phyloP scores from a whole-genome alignment of 2,888 invertebrate species.

The Microchrysa polita region DNA sequence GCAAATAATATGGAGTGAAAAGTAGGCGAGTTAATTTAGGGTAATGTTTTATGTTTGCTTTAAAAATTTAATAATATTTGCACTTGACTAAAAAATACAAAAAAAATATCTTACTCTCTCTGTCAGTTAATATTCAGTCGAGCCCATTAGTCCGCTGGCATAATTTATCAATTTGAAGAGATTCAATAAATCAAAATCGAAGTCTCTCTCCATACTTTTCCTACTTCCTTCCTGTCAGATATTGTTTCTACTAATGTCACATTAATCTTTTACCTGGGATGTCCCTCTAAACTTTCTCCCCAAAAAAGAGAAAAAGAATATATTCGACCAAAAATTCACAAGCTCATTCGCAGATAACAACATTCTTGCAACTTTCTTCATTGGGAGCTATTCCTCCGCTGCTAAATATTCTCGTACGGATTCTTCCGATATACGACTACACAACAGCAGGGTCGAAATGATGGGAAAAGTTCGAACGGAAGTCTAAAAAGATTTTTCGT shows the following conservation, averaged over 20 bases:
- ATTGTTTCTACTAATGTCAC: conserved; percentile 38
- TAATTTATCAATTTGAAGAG: background rate
- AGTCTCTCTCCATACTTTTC: conserved; percentile 6
- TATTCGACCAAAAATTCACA: conserved; percentile 15
- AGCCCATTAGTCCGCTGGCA: no score
- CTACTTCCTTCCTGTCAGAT: conserved; percentile 32
- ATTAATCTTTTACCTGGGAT: conserved; percentile 35
- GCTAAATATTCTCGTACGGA: conserved; percentile 11
- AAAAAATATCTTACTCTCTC: no score
- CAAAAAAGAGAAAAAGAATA: no score
- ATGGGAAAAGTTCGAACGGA: conserved; percentile 21
- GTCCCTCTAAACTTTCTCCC: background rate
- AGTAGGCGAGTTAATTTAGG: no score
- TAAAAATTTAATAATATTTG: no score
- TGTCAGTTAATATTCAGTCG: no score
- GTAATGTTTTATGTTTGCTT: no score
- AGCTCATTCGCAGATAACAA: conserved; percentile 27
- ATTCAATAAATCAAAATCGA: conserved; percentile 31
- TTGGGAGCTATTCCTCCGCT: background rate
- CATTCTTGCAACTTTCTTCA: conserved; percentile 4
- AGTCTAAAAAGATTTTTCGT: conserved; percentile 47
- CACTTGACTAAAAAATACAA: no score
- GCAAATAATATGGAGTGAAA: no score
- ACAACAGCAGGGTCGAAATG: no score
- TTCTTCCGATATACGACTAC: no score